A percentile compares a stretch with the other conserved stretches of the same genome.
Conservation (phyloP, 2,797 vertebrate species). For the Protonibea diacanthus region DNA sequence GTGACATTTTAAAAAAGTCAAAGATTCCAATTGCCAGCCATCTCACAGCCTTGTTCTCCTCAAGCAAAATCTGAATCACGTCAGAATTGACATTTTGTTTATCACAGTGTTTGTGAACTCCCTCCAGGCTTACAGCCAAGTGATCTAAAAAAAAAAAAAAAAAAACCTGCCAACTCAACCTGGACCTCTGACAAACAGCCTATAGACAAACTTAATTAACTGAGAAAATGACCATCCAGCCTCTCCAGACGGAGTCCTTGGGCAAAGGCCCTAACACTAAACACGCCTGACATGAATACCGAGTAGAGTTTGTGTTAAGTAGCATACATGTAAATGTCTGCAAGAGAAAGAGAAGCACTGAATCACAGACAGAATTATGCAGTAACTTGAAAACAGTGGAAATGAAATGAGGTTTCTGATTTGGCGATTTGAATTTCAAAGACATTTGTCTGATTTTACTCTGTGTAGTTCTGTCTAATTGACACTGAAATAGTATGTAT, state of each 20-base stretch:
- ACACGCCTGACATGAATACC: conserved; percentile 43
- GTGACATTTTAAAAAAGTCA: conserved; percentile 58
- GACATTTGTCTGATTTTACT: background rate
- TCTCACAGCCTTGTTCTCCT: background rate
- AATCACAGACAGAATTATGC: background rate
- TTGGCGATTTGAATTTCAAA: background rate
- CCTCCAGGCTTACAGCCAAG: conserved; percentile 19
- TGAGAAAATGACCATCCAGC: conserved; percentile 41
- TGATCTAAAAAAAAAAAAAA: conserved; percentile 16
- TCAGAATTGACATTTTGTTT: conserved; percentile 64
- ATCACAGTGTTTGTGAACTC: conserved; percentile 35
- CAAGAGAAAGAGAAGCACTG: background rate
- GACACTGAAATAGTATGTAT: background rate
- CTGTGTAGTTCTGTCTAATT: background rate
- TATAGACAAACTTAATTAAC: conserved; percentile 64
- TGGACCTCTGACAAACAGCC: conserved; percentile 57
- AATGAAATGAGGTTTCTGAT: background rate
- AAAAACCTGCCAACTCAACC: conserved; percentile 30
- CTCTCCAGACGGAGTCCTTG: conserved; percentile 33
- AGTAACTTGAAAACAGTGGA: background rate
- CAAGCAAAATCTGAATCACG: conserved; percentile 5
- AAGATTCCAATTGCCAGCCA: conserved; percentile 4
- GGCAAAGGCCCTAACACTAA: conserved; percentile 11
- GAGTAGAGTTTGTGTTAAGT: conserved; percentile 33
- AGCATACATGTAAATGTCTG: conserved; percentile 16